Evolutionary conservation across 2,888 invertebrate species (phyloP).

Genomic region (Neoitamus cyanurus): DNA sequence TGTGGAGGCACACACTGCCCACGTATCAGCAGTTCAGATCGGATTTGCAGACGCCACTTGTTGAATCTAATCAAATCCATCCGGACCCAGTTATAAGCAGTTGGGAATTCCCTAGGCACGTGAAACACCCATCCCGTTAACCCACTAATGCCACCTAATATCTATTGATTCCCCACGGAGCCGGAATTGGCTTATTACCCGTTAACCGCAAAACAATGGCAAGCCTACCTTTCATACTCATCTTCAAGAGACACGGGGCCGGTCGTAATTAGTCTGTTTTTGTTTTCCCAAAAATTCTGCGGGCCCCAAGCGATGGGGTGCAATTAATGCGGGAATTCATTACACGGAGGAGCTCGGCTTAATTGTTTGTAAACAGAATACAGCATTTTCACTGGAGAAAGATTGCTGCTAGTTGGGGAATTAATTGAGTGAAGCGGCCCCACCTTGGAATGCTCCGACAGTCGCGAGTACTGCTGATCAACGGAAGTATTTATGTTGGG

Average conservation of each 20-base stretch:
- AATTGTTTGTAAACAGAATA: neutral
- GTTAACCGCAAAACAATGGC: neutral
- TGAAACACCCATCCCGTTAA: neutral
- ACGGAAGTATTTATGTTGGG: neutral
- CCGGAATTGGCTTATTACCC: neutral
- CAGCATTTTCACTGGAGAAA: no score
- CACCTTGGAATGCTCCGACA: neutral
- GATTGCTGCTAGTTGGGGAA: neutral
- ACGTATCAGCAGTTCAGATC: neutral
- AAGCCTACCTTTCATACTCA: neutral
- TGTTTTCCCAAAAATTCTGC: neutral
- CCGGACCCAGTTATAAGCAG: neutral
- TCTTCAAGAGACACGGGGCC: neutral
- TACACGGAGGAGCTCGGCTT: neutral
- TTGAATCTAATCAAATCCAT: neutral
- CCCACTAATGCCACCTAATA: neutral
- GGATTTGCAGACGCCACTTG: neutral
- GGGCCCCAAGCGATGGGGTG: neutral
- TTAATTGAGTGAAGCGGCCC: neutral
- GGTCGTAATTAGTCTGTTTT: neutral
- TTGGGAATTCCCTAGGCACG: neutral
- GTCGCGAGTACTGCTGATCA: neutral
- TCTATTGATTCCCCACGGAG: neutral
- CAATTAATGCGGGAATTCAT: neutral
- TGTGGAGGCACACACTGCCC: neutral